Conservation (phyloP, 1,140 invertebrate species). For the Solenopsis fugax region DNA sequence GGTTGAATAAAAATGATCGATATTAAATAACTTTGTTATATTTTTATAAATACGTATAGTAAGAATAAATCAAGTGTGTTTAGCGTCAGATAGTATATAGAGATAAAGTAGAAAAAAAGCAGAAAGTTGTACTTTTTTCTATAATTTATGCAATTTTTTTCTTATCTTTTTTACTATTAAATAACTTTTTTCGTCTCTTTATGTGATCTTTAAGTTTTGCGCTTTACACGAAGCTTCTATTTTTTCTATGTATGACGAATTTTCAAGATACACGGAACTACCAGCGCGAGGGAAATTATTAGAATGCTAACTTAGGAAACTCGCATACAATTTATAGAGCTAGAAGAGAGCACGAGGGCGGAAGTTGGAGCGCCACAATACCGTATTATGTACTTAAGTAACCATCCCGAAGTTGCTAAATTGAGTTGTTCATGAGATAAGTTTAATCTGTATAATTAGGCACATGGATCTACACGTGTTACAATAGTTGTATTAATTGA, state of each 20-base stretch:
- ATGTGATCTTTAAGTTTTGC: too few relatives aligned
- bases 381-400: conserved; percentile 54
- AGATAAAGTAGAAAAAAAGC: too few relatives aligned
- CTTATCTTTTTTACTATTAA: conserved; percentile 12
- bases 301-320: conserved; percentile 55
- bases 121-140: too few relatives aligned
- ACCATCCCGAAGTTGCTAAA: conserved; percentile 38
- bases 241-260: neutral
- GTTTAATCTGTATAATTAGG: conserved; percentile 45
- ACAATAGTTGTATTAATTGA: conserved; percentile 9
- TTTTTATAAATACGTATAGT: too few relatives aligned
- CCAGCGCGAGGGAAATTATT: conserved; percentile 42
- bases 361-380: conserved; percentile 42
- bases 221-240: too few relatives aligned
- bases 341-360: conserved; percentile 25
- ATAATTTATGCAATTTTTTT: neutral
- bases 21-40: neutral
- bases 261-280: conserved; percentile 44
- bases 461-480: neutral
- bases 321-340: conserved; percentile 46
- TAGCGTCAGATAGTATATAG: too few relatives aligned
- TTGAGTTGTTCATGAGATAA: conserved; percentile 42
- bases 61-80: too few relatives aligned
- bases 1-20: conserved; percentile 28
- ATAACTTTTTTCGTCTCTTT: neutral